Conservation (phyloP, 2,888 invertebrate species). For the Cenopis cana region DNA sequence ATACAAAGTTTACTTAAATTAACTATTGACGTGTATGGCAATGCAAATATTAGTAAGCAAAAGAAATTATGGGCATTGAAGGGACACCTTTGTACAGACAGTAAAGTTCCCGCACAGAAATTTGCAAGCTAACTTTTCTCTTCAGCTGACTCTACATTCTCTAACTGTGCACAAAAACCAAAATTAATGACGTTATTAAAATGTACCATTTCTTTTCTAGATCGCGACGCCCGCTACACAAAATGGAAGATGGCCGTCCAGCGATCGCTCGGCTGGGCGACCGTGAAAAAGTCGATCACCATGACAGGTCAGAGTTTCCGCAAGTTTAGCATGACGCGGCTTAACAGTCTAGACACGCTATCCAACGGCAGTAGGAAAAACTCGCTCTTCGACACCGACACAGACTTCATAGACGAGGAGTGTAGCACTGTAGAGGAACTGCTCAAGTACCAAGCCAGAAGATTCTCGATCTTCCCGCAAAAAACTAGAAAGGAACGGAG, state of each 20-base stretch:
- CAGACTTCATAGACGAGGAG: slow-evolving; percentile 60
- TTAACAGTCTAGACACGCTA: slow-evolving; percentile 56
- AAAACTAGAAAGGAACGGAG: slow-evolving; percentile 65
- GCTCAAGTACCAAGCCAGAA: slow-evolving; percentile 69
- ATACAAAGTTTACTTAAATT: too few relatives aligned
- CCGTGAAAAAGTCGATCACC: slow-evolving; percentile 88
- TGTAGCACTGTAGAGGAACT: slow-evolving; percentile 69
- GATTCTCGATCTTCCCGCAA: slow-evolving; percentile 68
- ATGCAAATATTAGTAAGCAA: too few relatives aligned
- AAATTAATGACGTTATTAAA: too few relatives aligned
- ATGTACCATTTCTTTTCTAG: slow-evolving; percentile 69
- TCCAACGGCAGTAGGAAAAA: slow-evolving; percentile 48
- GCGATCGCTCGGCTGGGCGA: slow-evolving; percentile 95
- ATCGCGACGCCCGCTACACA: slow-evolving; percentile 92
- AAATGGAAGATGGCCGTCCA: slow-evolving; percentile 98
- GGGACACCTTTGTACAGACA: too few relatives aligned
- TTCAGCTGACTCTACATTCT: too few relatives aligned
- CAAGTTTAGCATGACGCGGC: slow-evolving; percentile 64
- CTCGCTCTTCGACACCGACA: slow-evolving; percentile 50
- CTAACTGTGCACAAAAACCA: too few relatives aligned
- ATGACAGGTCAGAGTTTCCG: slow-evolving; percentile 90
- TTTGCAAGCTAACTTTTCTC: too few relatives aligned
- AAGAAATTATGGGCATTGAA: too few relatives aligned
- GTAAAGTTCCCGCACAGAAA: too few relatives aligned
- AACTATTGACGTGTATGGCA: too few relatives aligned